Conservation (phyloP, 2,888 invertebrate species). For the Calliphora vomitoria region DNA sequence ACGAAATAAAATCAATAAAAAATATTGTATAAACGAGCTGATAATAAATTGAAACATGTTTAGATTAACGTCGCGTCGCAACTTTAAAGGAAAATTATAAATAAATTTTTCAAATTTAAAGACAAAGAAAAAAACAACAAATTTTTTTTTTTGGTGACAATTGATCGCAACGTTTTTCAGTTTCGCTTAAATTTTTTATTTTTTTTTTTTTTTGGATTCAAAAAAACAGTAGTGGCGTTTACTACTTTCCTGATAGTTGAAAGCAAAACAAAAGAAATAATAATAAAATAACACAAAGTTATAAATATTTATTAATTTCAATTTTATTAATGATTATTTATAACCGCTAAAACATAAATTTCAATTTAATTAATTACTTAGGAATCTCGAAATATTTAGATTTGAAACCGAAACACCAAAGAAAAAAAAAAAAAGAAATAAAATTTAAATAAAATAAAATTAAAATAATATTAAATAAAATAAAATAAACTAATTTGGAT, state of each 20-base stretch:
- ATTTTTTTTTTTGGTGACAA: constrained; percentile 31
- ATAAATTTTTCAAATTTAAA: constrained; percentile 69
- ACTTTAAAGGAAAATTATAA: constrained; percentile 63
- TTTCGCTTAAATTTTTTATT: constrained; percentile 42
- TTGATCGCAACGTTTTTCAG: constrained; percentile 38
- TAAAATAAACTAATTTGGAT: constrained; percentile 44
- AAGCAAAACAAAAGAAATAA: constrained; percentile 19
- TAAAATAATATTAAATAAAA: constrained; percentile 48
- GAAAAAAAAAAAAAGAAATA: no score
- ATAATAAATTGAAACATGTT: constrained; percentile 76
- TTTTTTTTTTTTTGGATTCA: constrained; percentile 35
- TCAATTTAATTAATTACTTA: constrained; percentile 82
- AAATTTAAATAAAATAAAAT: no score
- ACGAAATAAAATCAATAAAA: not conserved
- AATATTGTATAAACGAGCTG: constrained; percentile 60
- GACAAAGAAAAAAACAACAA: not conserved
- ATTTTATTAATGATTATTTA: constrained; percentile 82
- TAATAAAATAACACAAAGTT: constrained; percentile 15
- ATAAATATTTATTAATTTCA: constrained; percentile 69
- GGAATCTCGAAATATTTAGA: constrained; percentile 45
- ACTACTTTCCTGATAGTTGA: constrained; percentile 15
- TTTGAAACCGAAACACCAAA: constrained; percentile 46
- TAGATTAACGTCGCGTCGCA: constrained; percentile 69
- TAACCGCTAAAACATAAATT: constrained; percentile 82
- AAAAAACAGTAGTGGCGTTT: constrained; percentile 32